Evolutionary conservation across 2,113 vertebrate species (phyloP).

Genomic region (Archilochus colubris): DNA sequence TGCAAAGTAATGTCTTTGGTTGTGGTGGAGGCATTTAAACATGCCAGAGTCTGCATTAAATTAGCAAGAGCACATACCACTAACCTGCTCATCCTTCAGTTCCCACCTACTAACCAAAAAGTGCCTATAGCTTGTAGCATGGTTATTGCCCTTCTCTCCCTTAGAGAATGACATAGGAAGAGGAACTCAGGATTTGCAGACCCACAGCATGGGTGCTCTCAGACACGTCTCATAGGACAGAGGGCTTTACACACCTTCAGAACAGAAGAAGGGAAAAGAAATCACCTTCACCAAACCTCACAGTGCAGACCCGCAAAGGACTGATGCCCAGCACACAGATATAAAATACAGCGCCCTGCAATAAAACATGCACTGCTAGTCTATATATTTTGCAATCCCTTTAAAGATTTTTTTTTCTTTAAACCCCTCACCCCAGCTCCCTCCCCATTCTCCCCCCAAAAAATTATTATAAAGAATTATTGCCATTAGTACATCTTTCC

Average conservation of each 20-base stretch:
- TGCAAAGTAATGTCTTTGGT: neutral
- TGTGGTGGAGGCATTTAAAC: neutral
- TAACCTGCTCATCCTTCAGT: neutral
- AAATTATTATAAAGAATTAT: constrained; percentile 97
- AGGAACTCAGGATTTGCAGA: neutral
- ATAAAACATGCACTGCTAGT: constrained; percentile 59
- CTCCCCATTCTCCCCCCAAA: constrained; percentile 77
- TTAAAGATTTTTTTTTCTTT: constrained; percentile 73
- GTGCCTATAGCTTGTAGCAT: neutral
- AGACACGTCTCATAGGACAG: neutral
- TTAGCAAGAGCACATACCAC: neutral
- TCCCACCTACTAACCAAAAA: neutral
- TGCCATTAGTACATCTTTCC: constrained; percentile 96
- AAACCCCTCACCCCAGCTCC: constrained; percentile 69
- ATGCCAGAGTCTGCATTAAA: neutral
- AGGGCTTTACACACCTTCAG: neutral
- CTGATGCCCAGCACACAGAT: neutral
- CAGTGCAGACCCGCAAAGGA: neutral
- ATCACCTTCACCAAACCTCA: neutral
- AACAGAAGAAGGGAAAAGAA: neutral
- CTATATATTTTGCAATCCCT: constrained; percentile 74
- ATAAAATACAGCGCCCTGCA: constrained; percentile 38
- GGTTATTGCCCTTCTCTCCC: neutral
- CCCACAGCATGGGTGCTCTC: neutral
- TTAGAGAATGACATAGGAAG: neutral